Evolutionary conservation across 2,797 vertebrate genomes (phyloP).

Genomic region (Spea hammondii): DNA sequence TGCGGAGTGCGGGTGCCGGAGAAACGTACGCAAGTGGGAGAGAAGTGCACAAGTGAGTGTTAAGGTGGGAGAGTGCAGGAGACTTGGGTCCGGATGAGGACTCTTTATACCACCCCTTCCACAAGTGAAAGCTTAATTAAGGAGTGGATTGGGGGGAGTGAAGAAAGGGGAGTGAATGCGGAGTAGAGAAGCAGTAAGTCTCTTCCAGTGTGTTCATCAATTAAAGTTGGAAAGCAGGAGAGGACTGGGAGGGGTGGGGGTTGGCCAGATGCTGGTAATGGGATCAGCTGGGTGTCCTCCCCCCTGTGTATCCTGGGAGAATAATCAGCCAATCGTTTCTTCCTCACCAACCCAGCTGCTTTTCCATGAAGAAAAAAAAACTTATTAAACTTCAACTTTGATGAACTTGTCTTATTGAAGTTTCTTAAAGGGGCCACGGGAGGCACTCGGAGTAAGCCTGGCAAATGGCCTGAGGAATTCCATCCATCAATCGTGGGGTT

Average conservation of each 20-base stretch:
- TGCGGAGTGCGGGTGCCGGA: slow-evolving; percentile 33
- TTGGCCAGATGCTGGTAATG: slow-evolving; percentile 61
- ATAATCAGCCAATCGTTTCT: slow-evolving; percentile 54
- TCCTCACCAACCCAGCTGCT: slow-evolving; percentile 6
- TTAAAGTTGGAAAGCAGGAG: slow-evolving; percentile 59
- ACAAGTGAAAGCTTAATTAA: slow-evolving; percentile 35
- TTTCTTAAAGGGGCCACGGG: background rate
- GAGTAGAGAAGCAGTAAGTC: slow-evolving; percentile 36
- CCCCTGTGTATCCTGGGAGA: slow-evolving; percentile 57
- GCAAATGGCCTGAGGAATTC: too few species aligned
- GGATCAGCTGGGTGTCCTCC: slow-evolving; percentile 73
- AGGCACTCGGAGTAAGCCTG: background rate
- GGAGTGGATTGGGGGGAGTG: background rate
- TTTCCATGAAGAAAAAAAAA: background rate
- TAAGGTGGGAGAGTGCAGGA: slow-evolving; percentile 48
- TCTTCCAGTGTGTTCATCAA: slow-evolving; percentile 77
- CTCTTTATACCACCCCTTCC: slow-evolving; percentile 44
- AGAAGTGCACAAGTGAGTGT: slow-evolving; percentile 35
- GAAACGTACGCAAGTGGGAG: background rate
- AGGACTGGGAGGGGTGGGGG: slow-evolving; percentile 22
- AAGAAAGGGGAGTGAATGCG: slow-evolving; percentile 3
- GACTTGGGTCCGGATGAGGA: background rate
- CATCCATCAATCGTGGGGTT: too few species aligned
- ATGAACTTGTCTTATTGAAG: slow-evolving; percentile 8
- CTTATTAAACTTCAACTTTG: slow-evolving; percentile 25